These are phyloP conservation scores for Drosophila paulistorum DNA, from an alignment of 1,140 invertebrate species.

Conservation along the genomic window DNA sequence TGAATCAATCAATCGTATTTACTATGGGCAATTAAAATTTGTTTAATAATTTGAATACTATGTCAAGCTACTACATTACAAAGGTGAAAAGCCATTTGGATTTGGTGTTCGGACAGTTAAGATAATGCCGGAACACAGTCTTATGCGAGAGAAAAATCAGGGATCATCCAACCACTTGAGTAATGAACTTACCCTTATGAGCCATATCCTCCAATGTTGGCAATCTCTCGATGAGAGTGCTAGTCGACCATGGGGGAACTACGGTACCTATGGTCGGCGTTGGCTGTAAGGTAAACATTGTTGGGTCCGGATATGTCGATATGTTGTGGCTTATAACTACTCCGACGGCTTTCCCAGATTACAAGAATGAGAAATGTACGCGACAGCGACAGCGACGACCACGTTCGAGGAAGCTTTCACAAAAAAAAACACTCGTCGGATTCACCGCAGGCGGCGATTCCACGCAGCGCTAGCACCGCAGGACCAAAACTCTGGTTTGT, in stretches of 20 bases:
- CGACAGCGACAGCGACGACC: not conserved
- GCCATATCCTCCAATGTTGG: conserved; percentile 77
- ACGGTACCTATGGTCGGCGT: conserved; percentile 71
- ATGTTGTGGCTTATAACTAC: conserved; percentile 1
- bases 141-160: not conserved
- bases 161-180: not conserved
- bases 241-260: conserved; percentile 74
- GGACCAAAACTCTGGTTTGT: conserved; percentile 3
- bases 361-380: not conserved
- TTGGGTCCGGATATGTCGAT: conserved; percentile 7
- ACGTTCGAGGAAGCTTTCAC: conserved; percentile 5
- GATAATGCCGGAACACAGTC: not conserved
- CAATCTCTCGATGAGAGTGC: conserved; percentile 74
- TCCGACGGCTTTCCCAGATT: conserved; percentile 10
- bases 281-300: conserved; percentile 79
- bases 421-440: conserved; percentile 7
- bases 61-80: no score
- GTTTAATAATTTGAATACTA: no score
- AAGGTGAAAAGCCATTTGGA: no score
- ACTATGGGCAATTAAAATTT: no score
- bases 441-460: conserved; percentile 5
- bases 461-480: conserved; percentile 31
- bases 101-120: no score
- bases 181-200: conserved; percentile 70
- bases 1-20: no score